Evolutionary conservation across 2,797 vertebrate species (phyloP), one percentile per base, ranked within the genome.

Genomic region (Poecilia gillii): DNA sequence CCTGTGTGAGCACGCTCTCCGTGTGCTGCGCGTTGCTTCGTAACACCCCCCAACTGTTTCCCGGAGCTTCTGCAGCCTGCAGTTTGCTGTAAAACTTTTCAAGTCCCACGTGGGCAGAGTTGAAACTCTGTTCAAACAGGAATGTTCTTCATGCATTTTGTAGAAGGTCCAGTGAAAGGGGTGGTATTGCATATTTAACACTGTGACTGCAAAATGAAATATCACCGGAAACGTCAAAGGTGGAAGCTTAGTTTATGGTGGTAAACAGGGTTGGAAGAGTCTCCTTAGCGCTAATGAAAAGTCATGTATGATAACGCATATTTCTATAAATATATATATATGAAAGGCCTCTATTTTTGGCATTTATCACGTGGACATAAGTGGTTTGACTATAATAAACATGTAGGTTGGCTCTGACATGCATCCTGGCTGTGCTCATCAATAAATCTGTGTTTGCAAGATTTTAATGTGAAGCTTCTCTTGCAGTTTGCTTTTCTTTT

Each of bases 391-490:
- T 75, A 83, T 89, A 87, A 76, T 73, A 76, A 81, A 82, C 75
- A 43, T 77, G 20, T 43, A 78, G 57, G 72, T 76, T 90, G 82
- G 79, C 85, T 84, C 74, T 41, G 84, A 89, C 79, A 87, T 89
- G 86, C 94, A 89, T 94, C 94, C 93, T 92, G 71, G 9, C 92
- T 94, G 91, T 95, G 92, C 94, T 95, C 92, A 95, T 94, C 84
- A 93, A 90, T 81, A 85, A 95, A 91, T 92, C 90, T 91, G 91
- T 89, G 91, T 95, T 94, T 85, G 78, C 79, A 80, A 76, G 77
- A 89, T 86, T 89, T 84, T 78, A 81, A 81, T 84, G 84, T 82
- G 74, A 93, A 87, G 94, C 93, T 96, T 95, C 91, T 92, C 85
- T 91, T 55, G 87, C 87, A 75, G 83, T 82, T 89, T 77, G 3